Base-by-base conservation (phyloP, 1,140 invertebrate species). In the Drosophila willistoni region DNA sequence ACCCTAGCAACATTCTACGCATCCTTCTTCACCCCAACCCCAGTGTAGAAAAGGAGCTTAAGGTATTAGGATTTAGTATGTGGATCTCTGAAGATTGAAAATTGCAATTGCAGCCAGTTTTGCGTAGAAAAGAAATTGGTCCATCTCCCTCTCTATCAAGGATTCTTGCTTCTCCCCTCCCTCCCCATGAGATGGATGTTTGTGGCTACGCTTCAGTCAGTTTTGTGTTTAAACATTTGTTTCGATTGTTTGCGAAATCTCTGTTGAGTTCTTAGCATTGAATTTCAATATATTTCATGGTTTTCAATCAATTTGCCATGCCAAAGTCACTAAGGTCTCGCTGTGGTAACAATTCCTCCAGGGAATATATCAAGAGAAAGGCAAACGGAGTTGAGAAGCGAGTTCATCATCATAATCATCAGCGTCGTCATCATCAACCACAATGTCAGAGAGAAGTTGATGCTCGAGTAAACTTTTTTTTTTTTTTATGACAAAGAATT, bases 201-300 rank as follows among this genome's bases (percentile, higher is more conserved):
- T 47, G 51, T 12, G 47, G 36, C n/a, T 60, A 13, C 54, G 10
- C 36, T 34, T 22, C 60, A 68, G 57, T 65, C 68, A 71, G 57
- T 29, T 22, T 60, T 39, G 63, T 61, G 73, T 73, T 75, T 63
- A 75, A 75, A 68, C 71, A 75, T 75, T 75, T 68, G 64, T 75
- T 75, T 75, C 64, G 64, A 68, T 74, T 75, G 73, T 75, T 75
- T 68, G 56, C 57, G 14, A 22, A 13, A 41, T 19, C 19, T 54
- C 64, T 5, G 17, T 57, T 51, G 62, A 60, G 29, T 22, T 66
- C 62, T 68, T 64, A 85, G 78, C 82, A 86, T 85, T 86, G 79
- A 86, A 82, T 86, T 86, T 86, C 83, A 86, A 86, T 86, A 83
- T 73, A 87, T 87, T 87, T 87, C 84, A 87, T 84, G 83, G 80